Evolutionary conservation across 1,140 invertebrate species (phyloP).

Genomic region (Coptotermes formosanus): DNA sequence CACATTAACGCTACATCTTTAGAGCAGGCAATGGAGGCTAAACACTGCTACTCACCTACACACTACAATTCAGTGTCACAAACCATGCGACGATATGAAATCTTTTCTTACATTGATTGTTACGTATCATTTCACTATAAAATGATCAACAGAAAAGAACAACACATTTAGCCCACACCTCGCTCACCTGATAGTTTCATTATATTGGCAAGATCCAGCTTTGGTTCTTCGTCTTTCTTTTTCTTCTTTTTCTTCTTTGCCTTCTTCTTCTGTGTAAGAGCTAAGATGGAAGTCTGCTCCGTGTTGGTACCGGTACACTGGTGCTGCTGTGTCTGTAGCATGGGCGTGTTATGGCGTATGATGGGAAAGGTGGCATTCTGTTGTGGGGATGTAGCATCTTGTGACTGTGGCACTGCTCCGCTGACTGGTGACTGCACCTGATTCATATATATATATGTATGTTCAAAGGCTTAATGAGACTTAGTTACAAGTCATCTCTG

Average conservation of each 20-base stretch:
- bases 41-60: too few relatives aligned
- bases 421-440: not conserved
- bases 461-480: not conserved
- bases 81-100: too few relatives aligned
- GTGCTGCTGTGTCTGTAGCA: conserved; percentile 10
- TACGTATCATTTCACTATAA: too few relatives aligned
- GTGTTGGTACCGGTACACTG: conserved; percentile 14
- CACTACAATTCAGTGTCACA: too few relatives aligned
- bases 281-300: conserved; percentile 36
- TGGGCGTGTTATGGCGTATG: not conserved
- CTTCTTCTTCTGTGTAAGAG: conserved; percentile 49
- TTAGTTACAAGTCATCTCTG: not conserved
- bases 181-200: conserved; percentile 55
- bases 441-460: not conserved
- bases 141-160: too few relatives aligned
- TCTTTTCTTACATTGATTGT: too few relatives aligned
- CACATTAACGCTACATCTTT: too few relatives aligned
- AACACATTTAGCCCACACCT: too few relatives aligned
- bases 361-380: not conserved
- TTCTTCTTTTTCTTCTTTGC: conserved; percentile 54
- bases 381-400: not conserved
- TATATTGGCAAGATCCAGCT: conserved; percentile 56
- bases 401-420: not conserved
- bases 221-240: conserved; percentile 54
- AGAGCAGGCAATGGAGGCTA: too few relatives aligned